These are phyloP conservation scores for Channa argus DNA, from an alignment of 2,113 vertebrate genomes.

Conservation along the genomic window DNA sequence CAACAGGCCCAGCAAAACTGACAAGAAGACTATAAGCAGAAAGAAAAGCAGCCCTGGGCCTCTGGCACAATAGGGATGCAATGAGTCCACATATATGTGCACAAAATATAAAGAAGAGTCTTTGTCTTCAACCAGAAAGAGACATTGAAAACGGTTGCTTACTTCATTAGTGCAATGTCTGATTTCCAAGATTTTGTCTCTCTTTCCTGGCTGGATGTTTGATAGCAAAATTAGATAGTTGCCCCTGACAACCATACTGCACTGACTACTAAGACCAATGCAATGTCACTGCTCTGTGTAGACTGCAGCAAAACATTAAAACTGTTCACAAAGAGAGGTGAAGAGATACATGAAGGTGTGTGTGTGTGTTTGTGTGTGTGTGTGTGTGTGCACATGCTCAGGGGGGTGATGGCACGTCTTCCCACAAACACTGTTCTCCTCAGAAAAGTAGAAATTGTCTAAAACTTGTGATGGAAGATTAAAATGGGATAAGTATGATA, in stretches of 20 bases:
- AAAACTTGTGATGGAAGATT: slow-evolving; percentile 55
- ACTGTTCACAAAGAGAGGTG: slow-evolving; percentile 18
- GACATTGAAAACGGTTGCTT: too few species aligned
- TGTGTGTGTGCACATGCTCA: slow-evolving; percentile 6
- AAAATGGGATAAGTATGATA: slow-evolving; percentile 43
- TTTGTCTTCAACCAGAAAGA: not conserved
- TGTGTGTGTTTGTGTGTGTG: slow-evolving; percentile 4
- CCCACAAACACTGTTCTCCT: slow-evolving; percentile 15
- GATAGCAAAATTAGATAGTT: slow-evolving; percentile 2
- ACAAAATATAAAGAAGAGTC: too few species aligned
- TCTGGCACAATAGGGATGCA: too few species aligned
- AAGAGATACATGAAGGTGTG: slow-evolving; percentile 8
- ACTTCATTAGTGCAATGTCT: too few species aligned
- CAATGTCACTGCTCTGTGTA: not conserved
- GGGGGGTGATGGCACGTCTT: slow-evolving; percentile 11
- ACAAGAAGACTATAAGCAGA: not conserved
- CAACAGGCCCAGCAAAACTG: not conserved
- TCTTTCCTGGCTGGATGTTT: not conserved
- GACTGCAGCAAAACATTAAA: slow-evolving; percentile 21
- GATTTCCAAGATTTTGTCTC: too few species aligned
- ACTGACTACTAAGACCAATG: not conserved
- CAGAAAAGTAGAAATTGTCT: slow-evolving; percentile 3
- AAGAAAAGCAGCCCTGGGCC: not conserved
- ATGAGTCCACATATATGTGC: too few species aligned
- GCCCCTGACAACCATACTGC: not conserved